Conservation (phyloP, 2,888 invertebrate species). For the Dilophus febrilis region DNA sequence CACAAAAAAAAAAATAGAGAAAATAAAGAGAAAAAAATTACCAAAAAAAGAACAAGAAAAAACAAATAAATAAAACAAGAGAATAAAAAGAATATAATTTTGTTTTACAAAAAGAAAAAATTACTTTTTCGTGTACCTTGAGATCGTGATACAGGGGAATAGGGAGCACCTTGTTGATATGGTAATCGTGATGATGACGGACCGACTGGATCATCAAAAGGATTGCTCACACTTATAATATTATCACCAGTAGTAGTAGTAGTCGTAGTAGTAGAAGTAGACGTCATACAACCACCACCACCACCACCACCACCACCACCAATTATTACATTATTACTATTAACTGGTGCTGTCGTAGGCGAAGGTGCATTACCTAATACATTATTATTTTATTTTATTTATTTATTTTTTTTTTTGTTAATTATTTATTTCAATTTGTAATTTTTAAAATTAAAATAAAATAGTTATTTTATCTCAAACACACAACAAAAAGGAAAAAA, state of each 20-base stretch:
- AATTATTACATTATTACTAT: too few species aligned
- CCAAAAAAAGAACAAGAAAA: not conserved
- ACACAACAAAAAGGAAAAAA: too few species aligned
- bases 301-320: too few species aligned
- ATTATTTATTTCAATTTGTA: constrained; percentile 1
- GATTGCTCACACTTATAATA: constrained; percentile 74
- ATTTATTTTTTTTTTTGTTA: not conserved
- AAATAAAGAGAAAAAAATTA: too few species aligned
- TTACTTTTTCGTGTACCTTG: constrained; percentile 21
- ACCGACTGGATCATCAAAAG: constrained; percentile 55
- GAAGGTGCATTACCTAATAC: constrained; percentile 21
- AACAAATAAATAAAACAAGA: constrained; percentile 2
- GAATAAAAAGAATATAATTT: constrained; percentile 2
- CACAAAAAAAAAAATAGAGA: too few species aligned
- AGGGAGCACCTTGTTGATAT: constrained; percentile 27
- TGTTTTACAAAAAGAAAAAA: not conserved
- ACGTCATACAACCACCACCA: too few species aligned
- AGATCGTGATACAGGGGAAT: constrained; percentile 30
- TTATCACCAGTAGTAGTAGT: constrained; percentile 33
- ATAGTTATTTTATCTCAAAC: too few species aligned
- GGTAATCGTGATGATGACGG: constrained; percentile 14
- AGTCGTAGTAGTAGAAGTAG: too few species aligned
- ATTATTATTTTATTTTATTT: not conserved
- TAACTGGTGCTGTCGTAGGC: too few species aligned
- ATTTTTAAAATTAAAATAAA: not conserved